Evolutionary conservation across 2,113 vertebrate genomes (phyloP).

Genomic region (Setophaga kirtlandii): DNA sequence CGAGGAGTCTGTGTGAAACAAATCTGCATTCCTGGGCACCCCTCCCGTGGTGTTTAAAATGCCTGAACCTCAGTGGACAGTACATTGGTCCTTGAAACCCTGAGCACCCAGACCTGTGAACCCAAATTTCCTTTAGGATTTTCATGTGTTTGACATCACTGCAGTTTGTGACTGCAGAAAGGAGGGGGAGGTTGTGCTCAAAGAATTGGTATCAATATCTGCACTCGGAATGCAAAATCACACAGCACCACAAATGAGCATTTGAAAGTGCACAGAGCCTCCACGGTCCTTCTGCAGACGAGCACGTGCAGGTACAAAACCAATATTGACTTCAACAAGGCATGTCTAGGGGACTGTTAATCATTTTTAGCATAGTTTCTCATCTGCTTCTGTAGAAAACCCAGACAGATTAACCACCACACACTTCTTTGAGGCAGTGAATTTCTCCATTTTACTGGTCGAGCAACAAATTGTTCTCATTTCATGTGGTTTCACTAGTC

Average conservation of each 20-base stretch:
- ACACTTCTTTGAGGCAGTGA: background rate
- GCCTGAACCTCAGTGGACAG: background rate
- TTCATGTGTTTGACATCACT: rapidly evolving
- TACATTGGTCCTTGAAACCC: background rate
- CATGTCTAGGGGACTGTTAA: rapidly evolving
- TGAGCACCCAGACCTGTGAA: background rate
- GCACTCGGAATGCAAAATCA: background rate
- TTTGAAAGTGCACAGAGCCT: background rate
- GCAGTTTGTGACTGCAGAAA: background rate
- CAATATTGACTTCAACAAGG: background rate
- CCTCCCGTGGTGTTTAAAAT: rapidly evolving
- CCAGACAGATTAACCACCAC: background rate
- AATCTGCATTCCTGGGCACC: background rate
- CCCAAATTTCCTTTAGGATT: background rate
- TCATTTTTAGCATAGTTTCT: background rate
- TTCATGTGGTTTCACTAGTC: background rate
- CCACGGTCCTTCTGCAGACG: background rate
- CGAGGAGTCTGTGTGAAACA: background rate
- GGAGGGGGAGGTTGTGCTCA: rapidly evolving
- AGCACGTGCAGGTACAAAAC: background rate
- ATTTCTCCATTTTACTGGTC: background rate
- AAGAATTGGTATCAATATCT: background rate
- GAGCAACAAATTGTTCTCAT: background rate
- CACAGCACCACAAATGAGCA: rapidly evolving
- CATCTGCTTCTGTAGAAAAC: background rate